phyloP scores from a whole-genome alignment of 1,140 invertebrate species.

The Proctacanthus coquilletti region DNA sequence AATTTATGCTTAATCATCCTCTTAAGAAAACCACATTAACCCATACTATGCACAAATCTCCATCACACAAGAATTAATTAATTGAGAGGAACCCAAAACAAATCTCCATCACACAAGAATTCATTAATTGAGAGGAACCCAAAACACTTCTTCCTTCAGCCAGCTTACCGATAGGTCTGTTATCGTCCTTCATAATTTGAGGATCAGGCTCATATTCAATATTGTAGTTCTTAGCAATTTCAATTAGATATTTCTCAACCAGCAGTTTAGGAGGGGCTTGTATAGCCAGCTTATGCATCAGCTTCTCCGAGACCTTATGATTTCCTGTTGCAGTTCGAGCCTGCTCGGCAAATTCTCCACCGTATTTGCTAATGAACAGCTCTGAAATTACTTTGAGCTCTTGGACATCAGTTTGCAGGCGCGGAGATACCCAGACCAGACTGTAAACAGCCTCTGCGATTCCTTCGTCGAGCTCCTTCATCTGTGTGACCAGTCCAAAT shows the following conservation, averaged over 20 bases:
- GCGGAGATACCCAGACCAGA: conserved; percentile 90
- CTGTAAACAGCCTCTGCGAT: conserved; percentile 91
- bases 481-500: conserved; percentile 93
- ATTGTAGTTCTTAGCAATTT: conserved; percentile 93
- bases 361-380: conserved; percentile 83
- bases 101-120: too few species aligned
- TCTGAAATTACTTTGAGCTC: conserved; percentile 67
- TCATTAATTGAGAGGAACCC: too few species aligned
- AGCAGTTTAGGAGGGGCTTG: conserved; percentile 92
- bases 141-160: too few species aligned
- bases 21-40: too few species aligned
- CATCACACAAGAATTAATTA: too few species aligned
- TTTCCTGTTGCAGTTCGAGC: conserved; percentile 68
- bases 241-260: conserved; percentile 89
- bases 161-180: conserved; percentile 31
- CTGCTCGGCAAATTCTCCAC: conserved; percentile 78
- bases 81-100: too few species aligned
- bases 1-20: too few species aligned
- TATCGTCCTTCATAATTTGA: conserved; percentile 72
- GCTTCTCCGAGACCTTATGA: conserved; percentile 67
- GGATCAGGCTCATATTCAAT: conserved; percentile 86
- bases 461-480: conserved; percentile 93
- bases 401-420: conserved; percentile 65
- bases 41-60: too few species aligned
- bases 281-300: conserved; percentile 91